Evolutionary conservation across 1,140 invertebrate genomes (phyloP), one percentile per base, ranked within the genome.

Genomic region (Drosophila nebulosa): DNA sequence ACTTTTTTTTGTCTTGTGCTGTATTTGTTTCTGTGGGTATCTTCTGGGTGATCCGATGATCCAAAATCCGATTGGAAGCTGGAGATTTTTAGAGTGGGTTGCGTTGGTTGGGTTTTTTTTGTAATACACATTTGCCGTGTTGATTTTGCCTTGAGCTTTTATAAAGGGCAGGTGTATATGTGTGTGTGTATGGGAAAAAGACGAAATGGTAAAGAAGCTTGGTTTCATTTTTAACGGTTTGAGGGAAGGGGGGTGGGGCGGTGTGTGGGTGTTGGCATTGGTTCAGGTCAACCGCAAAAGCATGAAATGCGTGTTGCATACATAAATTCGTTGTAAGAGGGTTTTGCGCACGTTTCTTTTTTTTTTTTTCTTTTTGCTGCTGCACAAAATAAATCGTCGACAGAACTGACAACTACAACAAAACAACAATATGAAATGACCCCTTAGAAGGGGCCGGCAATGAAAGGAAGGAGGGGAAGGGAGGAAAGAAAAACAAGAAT

Each of bases 281-380:
- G 51, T 32, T 42, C 60, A 58, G 30, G 26, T 14, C 22, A 27
- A 72, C 68, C 69, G 60, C 69, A 72, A 71, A 71, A 72, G 70
- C 69, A 26, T 63, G 52, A 74, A 74, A 74, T 74, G 64, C 72
- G 70, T 74, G 64, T 67, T 74, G 72, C 63, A 74, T 74, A 74
- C 72, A 74, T 74, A 74, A 74, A 74, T 61, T 74, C 65, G 56
- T 52, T 50, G 39, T 21, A 36, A 61, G 51, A 55, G 55, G 32
- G 51, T 72, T 70, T 61, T 62, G 67, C 22, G 35, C 46, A 69
- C 65, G 30, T 69, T 60, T 53, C 14, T 39, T 42, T 5, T 42
- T 16, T 30, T 30, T 26, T 26, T 52, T 22, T 26, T 24, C 4
- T 14, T 26, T n/a, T 14, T 26, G 22, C 32, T 72, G 69, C 69